A percentile compares a stretch with the other conserved stretches of the same genome.
Evolutionary conservation across 2,797 vertebrate species (phyloP).

Genomic region (Cercopithecus mitis): DNA sequence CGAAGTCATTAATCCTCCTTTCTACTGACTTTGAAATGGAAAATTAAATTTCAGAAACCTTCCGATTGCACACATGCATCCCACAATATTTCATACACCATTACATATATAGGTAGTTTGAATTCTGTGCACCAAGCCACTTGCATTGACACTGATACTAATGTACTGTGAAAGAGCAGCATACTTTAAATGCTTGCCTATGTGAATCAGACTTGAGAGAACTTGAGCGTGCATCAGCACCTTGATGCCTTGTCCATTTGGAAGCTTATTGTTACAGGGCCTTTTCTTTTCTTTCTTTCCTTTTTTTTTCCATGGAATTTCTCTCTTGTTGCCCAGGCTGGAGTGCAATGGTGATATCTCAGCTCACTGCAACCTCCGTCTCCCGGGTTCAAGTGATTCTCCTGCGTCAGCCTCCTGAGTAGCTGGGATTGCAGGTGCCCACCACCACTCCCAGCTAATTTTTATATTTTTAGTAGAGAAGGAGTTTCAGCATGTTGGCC

Average conservation of each 20-base stretch:
- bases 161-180: background rate
- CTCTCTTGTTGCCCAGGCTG: no score
- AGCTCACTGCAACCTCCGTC: no score
- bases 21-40: constrained; percentile 13
- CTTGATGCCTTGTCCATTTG: background rate
- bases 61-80: background rate
- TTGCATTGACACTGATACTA: no score
- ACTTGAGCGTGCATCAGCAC: no score
- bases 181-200: background rate
- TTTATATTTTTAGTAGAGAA: no score
- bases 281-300: background rate
- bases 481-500: no score
- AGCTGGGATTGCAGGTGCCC: no score
- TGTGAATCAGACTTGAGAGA: background rate
- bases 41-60: constrained; percentile 18
- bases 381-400: no score
- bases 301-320: no score
- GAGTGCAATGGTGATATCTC: no score
- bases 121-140: background rate
- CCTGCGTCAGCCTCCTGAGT: no score
- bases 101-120: background rate
- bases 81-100: background rate
- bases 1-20: background rate
- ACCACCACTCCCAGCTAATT: no score
- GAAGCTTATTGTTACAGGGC: background rate